phyloP scores from a whole-genome alignment of 2,113 vertebrate species.

The Stictonetta naevosa region DNA sequence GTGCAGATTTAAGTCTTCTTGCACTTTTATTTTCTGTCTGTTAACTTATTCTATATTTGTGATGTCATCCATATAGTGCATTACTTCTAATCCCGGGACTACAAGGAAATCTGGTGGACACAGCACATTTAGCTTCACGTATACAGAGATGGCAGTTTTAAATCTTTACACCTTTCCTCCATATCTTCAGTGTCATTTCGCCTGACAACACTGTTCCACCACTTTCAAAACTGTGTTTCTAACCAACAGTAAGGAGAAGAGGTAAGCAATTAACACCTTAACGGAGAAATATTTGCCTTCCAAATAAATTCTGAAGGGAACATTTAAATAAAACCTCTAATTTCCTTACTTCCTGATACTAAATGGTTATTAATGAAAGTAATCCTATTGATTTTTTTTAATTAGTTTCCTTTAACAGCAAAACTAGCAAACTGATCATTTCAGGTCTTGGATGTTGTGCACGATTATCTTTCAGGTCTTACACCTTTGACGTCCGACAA shows the following conservation, averaged over 20 bases:
- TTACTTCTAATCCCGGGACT: background rate
- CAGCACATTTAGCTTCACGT: background rate
- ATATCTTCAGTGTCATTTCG: background rate
- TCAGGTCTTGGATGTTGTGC: background rate
- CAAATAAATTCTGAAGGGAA: background rate
- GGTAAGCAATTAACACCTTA: background rate
- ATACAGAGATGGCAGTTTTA: background rate
- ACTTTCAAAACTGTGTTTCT: background rate
- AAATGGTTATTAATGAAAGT: background rate
- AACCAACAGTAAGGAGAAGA: background rate
- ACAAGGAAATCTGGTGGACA: too few species aligned
- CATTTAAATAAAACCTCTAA: background rate
- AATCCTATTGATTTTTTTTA: background rate
- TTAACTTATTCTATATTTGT: background rate
- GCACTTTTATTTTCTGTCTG: background rate
- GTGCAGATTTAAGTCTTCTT: background rate
- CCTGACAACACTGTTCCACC: background rate
- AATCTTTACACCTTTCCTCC: background rate
- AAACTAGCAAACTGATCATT: background rate
- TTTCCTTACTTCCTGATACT: background rate
- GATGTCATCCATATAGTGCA: background rate
- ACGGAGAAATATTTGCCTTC: background rate
- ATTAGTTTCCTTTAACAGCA: background rate
- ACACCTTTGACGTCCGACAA: background rate
- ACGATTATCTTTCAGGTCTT: accelerated